These are phyloP conservation scores for Haliclona indistincta DNA, from an alignment of 37 sponge, comb jelly and placozoan species.

Conservation along the genomic window DNA sequence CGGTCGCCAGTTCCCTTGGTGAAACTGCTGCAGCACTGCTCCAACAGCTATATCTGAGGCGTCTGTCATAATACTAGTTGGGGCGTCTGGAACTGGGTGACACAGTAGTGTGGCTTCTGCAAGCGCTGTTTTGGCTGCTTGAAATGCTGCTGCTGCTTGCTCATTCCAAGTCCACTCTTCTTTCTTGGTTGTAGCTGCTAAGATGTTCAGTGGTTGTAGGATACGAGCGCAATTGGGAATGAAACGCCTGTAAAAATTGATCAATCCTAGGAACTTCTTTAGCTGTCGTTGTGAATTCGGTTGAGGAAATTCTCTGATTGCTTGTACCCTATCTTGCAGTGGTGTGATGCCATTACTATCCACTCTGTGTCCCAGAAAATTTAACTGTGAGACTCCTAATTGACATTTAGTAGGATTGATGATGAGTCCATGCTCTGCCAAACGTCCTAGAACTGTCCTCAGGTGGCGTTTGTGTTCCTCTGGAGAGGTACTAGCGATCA, in stretches of 20 bases:
- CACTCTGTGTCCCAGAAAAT: too few relatives aligned
- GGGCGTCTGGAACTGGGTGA: conserved; percentile 17
- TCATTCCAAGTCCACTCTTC: background rate
- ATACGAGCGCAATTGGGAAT: conserved; percentile 22
- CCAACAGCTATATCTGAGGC: conserved; percentile 12
- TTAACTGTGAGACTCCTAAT: too few relatives aligned
- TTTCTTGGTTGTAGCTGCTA: conserved; percentile 4
- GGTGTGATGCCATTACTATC: too few relatives aligned
- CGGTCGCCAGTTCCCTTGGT: background rate
- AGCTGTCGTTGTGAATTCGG: conserved; percentile 17
- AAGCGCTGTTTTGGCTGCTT: conserved; percentile 8
- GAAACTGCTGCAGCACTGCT: conserved; percentile 14
- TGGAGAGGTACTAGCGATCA: too few relatives aligned
- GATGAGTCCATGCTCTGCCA: too few relatives aligned
- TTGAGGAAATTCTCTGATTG: conserved; percentile 26
- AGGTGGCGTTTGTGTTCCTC: too few relatives aligned
- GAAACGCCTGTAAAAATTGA: conserved; percentile 54
- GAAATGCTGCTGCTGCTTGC: background rate
- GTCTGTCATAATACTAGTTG: conserved; percentile 20
- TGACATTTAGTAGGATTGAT: too few relatives aligned
- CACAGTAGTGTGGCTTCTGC: background rate
- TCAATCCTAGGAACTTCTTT: conserved; percentile 30
- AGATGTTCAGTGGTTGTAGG: conserved; percentile 27
- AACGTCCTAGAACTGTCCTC: too few relatives aligned
- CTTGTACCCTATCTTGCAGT: too few relatives aligned